Evolutionary conservation across 2,797 vertebrate species (phyloP), one percentile per base, ranked within the genome.

Genomic region (Pangasius djambal): DNA sequence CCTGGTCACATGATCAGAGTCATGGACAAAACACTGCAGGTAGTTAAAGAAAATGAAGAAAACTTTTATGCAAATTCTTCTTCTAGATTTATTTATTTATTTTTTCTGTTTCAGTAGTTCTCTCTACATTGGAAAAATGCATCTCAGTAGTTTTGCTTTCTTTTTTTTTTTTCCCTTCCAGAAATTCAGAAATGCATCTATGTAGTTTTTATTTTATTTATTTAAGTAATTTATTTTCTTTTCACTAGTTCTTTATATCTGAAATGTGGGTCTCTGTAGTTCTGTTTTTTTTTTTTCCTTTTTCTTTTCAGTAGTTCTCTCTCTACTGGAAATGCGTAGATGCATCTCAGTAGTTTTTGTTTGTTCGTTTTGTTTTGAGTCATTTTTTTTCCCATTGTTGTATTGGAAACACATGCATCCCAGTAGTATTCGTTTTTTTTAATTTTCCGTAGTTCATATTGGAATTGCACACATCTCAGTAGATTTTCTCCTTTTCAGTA

Each of bases 1-100:
- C 16, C 25, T 86, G n/a, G 69, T 40, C 13, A 75, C 48, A 20
- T 31, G 61, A 6, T n/a, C 78, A 81, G 4, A 83, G 25, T 25
- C 3, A 67, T 87, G 75, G 75, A 79, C 59, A 67, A 55, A 81
- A 28, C 44, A 79, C 5, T 52, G 20, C 75, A 87, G 86, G 86
- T 81, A 84, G 63, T 83, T 25, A 25, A 22, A 83, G 57, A 81
- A 20, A 34, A 63, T 15, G 12, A 63, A 83, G 55, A 48, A 83
- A 83, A 67, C 40, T 13, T 48, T 31, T 50, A 31, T 48, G 4
- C 61, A 83, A 65, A 18, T 65, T 22, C 40, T 15, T 40, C 34
- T 37, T 72, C 9, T 40, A 4, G 34, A 40, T n/a, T 67, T 48
- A 2, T 40, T 9, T 59, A 28, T 57, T 37, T 37, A 37, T 37